phyloP scores from a whole-genome alignment of 2,888 invertebrate genomes.

The Kuschelorhynchus macadamiae region DNA sequence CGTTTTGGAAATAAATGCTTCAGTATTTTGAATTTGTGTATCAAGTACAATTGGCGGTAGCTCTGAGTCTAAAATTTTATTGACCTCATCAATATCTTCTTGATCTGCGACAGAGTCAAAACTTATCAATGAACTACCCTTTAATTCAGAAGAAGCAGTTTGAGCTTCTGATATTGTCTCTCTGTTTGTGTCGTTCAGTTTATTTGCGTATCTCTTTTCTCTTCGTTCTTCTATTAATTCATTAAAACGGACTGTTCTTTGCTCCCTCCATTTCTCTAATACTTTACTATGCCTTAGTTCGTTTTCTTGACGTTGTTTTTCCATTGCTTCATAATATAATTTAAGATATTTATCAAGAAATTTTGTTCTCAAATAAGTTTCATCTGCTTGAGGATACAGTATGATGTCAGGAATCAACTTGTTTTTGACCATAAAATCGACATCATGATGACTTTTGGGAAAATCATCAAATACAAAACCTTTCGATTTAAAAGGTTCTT shows the following conservation, averaged over 20 bases:
- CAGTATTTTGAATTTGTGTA: constrained; percentile 69
- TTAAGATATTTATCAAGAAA: constrained; percentile 54
- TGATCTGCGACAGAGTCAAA: constrained; percentile 70
- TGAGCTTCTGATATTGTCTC: constrained; percentile 1
- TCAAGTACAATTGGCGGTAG: constrained; percentile 67
- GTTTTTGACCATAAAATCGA: constrained; percentile 70
- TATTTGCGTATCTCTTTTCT: constrained; percentile 59
- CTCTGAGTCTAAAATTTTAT: constrained; percentile 60
- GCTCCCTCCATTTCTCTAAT: constrained; percentile 58
- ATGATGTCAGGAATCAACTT: constrained; percentile 72
- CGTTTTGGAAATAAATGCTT: constrained; percentile 69
- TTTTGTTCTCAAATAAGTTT: constrained; percentile 55
- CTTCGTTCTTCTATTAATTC: constrained; percentile 61
- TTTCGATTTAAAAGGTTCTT: constrained; percentile 68
- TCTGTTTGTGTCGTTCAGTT: constrained; percentile 49
- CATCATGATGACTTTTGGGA: constrained; percentile 72
- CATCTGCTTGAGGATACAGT: constrained; percentile 69
- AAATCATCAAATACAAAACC: constrained; percentile 77
- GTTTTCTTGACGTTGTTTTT: constrained; percentile 60
- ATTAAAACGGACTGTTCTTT: constrained; percentile 55
- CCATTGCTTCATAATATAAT: constrained; percentile 66
- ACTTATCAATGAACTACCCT: constrained; percentile 59
- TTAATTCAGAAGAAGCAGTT: background rate
- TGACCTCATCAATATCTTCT: constrained; percentile 69
- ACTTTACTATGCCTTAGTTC: constrained; percentile 51